Percentiles rank a stretch among this genome's conserved stretches.
These are phyloP conservation scores for Fulmarus glacialis DNA, from an alignment of 2,113 vertebrate genomes.

Conservation along the genomic window DNA sequence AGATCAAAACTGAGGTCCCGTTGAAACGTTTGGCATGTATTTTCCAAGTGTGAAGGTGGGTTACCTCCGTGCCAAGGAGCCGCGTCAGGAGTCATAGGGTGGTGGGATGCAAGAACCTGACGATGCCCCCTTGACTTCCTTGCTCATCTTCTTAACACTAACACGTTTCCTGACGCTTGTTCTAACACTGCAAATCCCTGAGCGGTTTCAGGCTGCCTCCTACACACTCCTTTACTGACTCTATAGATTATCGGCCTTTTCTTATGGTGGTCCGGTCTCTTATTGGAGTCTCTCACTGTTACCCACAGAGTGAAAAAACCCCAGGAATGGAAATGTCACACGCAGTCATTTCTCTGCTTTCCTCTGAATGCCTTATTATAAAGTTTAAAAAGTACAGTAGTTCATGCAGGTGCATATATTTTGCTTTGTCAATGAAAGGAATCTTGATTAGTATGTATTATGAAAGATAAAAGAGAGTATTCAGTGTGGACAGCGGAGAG, in stretches of 20 bases:
- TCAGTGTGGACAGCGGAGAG: not conserved
- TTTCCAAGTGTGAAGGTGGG: not conserved
- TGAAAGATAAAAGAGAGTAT: not conserved
- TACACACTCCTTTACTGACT: not conserved
- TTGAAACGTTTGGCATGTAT: not conserved
- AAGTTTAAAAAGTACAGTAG: not conserved
- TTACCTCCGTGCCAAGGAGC: not conserved
- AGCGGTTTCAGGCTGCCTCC: not conserved
- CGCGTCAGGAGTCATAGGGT: fast-evolving
- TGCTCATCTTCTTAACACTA: not conserved
- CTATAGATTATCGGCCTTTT: not conserved
- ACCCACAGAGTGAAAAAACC: not conserved
- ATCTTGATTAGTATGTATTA: not conserved
- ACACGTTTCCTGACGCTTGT: not conserved
- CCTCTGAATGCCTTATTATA: not conserved
- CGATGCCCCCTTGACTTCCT: not conserved
- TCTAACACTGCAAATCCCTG: conserved; percentile 12
- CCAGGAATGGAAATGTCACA: not conserved
- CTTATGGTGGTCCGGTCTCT: not conserved
- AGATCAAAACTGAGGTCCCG: not conserved
- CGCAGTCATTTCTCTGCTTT: not conserved
- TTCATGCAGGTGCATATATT: not conserved
- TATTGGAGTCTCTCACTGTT: not conserved
- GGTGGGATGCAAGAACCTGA: not conserved
- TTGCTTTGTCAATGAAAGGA: not conserved